Evolutionary conservation across 2,888 invertebrate species (phyloP).

Genomic region (Drosophila multiciliata): DNA sequence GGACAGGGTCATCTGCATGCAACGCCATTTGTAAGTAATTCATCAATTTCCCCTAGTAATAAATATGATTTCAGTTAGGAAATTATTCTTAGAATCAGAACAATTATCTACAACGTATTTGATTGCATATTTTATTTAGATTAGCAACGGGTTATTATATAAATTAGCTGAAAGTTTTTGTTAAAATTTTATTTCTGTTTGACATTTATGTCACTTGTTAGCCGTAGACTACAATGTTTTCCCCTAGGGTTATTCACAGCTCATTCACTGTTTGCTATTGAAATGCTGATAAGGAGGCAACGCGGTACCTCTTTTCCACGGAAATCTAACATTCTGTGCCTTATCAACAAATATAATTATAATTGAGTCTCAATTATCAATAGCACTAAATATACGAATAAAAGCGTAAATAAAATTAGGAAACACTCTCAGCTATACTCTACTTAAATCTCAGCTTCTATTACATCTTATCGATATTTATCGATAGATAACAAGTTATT

Average conservation of each 20-base stretch:
- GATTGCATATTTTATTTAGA: not conserved
- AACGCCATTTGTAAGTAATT: conserved; percentile 88
- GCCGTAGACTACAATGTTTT: not conserved
- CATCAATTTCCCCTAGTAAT: not conserved
- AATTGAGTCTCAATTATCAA: conserved; percentile 5
- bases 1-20: conserved; percentile 86
- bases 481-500: not conserved
- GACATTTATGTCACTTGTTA: not conserved
- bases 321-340: conserved; percentile 1
- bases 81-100: not conserved
- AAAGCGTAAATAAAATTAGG: not conserved
- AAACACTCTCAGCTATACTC: not conserved
- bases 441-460: not conserved
- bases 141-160: not conserved
- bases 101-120: not conserved
- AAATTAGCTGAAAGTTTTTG: not conserved
- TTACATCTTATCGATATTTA: not conserved
- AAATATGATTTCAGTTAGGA: not conserved
- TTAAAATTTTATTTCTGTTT: not conserved
- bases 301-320: not conserved
- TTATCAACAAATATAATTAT: conserved; percentile 1
- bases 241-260: not conserved
- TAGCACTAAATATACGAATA: not conserved
- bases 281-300: conserved; percentile 7
- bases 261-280: not conserved